Base-by-base conservation (phyloP, 2,797 vertebrate species). In the Microcaecilia unicolor region DNA sequence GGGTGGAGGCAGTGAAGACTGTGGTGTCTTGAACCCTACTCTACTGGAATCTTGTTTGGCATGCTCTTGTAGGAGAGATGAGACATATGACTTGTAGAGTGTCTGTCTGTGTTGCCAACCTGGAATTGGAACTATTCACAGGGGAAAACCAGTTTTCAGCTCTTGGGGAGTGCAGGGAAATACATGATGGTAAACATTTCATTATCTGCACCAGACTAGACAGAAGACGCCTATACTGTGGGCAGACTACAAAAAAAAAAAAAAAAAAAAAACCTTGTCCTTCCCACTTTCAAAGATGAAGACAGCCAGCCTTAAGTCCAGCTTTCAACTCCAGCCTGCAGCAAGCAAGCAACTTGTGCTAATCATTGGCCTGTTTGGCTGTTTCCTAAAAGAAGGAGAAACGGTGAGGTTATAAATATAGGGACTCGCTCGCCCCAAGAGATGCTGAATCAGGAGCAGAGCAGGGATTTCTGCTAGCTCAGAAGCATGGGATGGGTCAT, bases 251-350 rank as follows among this genome's bases (percentile, higher is more conserved):
- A n/a, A 28, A 33, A 43, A 39, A 31, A n/a, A n/a, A n/a, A n/a
- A n/a, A n/a, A n/a, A n/a, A n/a, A n/a, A n/a, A n/a, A n/a, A 19
- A 27, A 26, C 20, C 17, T 36, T 34, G 34, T 51, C 46, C 33
- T 30, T 60, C 67, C 28, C 39, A 63, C 40, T 49, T 31, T 22
- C 31, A 25, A 7, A 44, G 54, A 42, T 29, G 28, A 35, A 26
- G 58, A 58, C 44, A 72, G 36, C 17, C 29, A 50, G 57, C 44
- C 66, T 53, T 55, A 37, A 4, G 12, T 48, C 31, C 34, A 55
- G 52, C 36, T 48, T 30, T 23, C 24, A 15, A 48, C 29, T 41
- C 32, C 13, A 23, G 31, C 34, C 41, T 58, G 51, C 37, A 48
- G 45, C 45, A 48, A 43, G 38, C 53, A 31, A n/a, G 16, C 41